Conservation (phyloP, 2,113 vertebrate species). For the Malurus elegans region DNA sequence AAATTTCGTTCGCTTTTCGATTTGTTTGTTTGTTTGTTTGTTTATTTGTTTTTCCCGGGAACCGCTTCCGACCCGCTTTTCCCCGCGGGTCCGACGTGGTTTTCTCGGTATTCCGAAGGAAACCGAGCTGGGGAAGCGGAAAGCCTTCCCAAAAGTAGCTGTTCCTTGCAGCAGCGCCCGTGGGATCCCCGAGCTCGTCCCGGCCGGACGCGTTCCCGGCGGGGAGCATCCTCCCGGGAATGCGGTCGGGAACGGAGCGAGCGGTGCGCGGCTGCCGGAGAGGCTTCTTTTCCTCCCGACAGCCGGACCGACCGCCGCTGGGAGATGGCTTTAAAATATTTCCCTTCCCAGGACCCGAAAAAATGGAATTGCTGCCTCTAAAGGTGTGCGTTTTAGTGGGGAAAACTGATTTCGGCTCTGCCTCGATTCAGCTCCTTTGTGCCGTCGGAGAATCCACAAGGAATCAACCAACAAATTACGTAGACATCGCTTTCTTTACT, state of each 20-base stretch:
- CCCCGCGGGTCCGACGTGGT: background rate
- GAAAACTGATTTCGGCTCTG: background rate
- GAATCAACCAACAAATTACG: background rate
- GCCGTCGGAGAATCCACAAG: fast-evolving
- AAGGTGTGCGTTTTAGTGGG: background rate
- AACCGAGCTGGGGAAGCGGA: background rate
- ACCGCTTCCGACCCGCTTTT: background rate
- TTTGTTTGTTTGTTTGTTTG: background rate
- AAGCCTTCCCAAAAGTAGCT: background rate
- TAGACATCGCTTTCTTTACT: background rate
- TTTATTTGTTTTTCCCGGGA: background rate
- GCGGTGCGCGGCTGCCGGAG: background rate
- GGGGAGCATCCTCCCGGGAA: background rate
- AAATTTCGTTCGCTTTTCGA: background rate
- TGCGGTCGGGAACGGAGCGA: background rate
- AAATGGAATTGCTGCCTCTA: background rate
- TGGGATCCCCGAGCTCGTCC: background rate
- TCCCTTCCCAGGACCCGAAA: background rate
- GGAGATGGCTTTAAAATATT: background rate
- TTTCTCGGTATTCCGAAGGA: background rate
- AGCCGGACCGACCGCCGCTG: background rate
- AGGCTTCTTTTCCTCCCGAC: background rate
- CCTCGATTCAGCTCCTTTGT: background rate
- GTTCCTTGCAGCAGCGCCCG: background rate
- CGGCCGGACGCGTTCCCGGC: no score